These are phyloP conservation scores for Toxostoma redivivum DNA, from an alignment of 2,113 vertebrate species.

Conservation along the genomic window DNA sequence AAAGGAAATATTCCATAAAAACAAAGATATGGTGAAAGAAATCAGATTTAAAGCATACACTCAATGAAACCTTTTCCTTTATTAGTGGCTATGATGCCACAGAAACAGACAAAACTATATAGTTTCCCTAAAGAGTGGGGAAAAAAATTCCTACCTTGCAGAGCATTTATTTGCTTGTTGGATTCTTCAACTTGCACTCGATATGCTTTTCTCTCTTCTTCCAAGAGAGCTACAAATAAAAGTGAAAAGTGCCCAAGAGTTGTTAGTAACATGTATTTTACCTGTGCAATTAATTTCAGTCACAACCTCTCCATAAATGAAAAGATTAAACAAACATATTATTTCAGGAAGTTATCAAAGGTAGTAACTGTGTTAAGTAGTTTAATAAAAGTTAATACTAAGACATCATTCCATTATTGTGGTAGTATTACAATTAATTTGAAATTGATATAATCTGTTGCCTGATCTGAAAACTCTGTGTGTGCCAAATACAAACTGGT, in stretches of 20 bases:
- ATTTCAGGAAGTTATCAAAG: slow-evolving; percentile 22
- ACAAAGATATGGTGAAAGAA: not conserved
- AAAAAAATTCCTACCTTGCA: slow-evolving; percentile 84
- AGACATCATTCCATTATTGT: slow-evolving; percentile 35
- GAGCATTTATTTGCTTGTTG: slow-evolving; percentile 91
- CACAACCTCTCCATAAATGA: not conserved
- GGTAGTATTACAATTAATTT: slow-evolving; percentile 40
- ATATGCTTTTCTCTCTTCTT: slow-evolving; percentile 91
- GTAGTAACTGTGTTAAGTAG: slow-evolving; percentile 54
- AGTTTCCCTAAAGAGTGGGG: not conserved
- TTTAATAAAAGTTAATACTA: slow-evolving; percentile 56
- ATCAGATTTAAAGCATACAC: not conserved
- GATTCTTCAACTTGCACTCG: slow-evolving; percentile 89
- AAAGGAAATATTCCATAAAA: not conserved
- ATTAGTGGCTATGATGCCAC: not conserved
- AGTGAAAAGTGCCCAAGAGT: not conserved
- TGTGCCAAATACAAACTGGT: not conserved
- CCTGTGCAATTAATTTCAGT: not conserved
- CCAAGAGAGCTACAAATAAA: slow-evolving; percentile 83
- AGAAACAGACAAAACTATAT: not conserved
- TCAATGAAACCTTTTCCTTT: not conserved
- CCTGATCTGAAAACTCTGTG: not conserved
- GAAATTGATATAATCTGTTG: not conserved
- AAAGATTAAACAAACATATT: slow-evolving; percentile 25
- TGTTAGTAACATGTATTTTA: not conserved